phyloP scores from a whole-genome alignment of 92 coral and sea anemone genomes.

The Phymanthus crucifer region DNA sequence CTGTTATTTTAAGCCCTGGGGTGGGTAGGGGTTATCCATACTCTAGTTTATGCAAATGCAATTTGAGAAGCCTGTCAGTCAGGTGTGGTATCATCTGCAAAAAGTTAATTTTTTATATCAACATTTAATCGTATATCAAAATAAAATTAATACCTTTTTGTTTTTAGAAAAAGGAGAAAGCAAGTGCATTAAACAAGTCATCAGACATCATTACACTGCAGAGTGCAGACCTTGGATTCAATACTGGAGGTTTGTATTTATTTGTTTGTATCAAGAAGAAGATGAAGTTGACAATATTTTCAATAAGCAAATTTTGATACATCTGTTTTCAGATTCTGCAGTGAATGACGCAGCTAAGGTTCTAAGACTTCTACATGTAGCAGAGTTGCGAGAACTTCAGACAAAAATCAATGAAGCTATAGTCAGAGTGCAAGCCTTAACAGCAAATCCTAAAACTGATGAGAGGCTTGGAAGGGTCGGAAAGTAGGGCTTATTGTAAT shows the following conservation, averaged over 20 bases:
- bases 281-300: too few species aligned
- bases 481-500: conserved; percentile 16
- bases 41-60: too few species aligned
- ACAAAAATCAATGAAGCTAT: conserved; percentile 95
- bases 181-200: conserved; percentile 44
- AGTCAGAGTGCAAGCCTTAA: conserved; percentile 89
- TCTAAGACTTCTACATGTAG: conserved; percentile 84
- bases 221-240: conserved; percentile 76
- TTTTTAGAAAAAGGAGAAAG: conserved; percentile 20
- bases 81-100: too few species aligned
- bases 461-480: conserved; percentile 90
- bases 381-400: conserved; percentile 91
- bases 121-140: background rate
- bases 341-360: conserved; percentile 97
- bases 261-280: background rate
- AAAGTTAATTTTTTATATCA: too few species aligned
- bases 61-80: too few species aligned
- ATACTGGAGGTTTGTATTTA: conserved; percentile 82
- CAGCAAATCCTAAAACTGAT: conserved; percentile 98
- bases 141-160: background rate
- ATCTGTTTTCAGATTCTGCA: conserved; percentile 75
- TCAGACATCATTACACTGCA: conserved; percentile 73
- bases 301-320: conserved; percentile 9
- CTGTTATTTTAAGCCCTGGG: too few species aligned
- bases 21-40: too few species aligned